Evolutionary conservation across 2,888 invertebrate genomes (phyloP).

Genomic region (Gasteruption jaculator): DNA sequence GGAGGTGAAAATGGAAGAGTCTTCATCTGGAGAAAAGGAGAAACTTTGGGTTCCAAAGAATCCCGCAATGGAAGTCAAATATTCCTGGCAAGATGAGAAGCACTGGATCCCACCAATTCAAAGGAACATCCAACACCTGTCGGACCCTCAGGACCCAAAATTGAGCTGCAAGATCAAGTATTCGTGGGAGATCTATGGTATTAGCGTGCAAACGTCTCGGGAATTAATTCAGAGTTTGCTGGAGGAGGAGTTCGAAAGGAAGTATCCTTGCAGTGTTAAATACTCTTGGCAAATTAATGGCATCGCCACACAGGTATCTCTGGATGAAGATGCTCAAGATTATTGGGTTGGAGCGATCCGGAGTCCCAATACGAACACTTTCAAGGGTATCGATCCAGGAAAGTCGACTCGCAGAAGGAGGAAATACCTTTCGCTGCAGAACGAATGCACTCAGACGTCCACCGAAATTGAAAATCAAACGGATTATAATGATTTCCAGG

Average conservation of each 20-base stretch:
- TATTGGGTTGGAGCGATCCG: constrained; percentile 26
- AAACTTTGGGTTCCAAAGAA: no score
- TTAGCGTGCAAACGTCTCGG: constrained; percentile 30
- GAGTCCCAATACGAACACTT: constrained; percentile 13
- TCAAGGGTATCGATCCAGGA: no score
- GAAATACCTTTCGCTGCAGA: constrained; percentile 22
- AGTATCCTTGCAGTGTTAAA: constrained; percentile 27
- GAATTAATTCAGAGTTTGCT: constrained; percentile 22
- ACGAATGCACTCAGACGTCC: constrained; percentile 30
- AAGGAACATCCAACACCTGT: no score
- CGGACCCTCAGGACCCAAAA: constrained; percentile 10
- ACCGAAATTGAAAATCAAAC: constrained; percentile 30
- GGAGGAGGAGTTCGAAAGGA: neutral
- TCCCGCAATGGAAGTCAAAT: no score
- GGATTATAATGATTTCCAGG: constrained; percentile 22
- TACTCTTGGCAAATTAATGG: constrained; percentile 42
- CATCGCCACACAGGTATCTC: constrained; percentile 29
- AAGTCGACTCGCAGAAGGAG: constrained; percentile 8
- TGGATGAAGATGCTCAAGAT: constrained; percentile 19
- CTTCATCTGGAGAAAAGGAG: no score
- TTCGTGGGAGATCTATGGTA: constrained; percentile 37
- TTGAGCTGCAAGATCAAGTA: constrained; percentile 31
- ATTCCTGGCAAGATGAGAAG: constrained; percentile 27
- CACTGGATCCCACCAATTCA: constrained; percentile 25
- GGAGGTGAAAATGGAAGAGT: no score